A percentile compares a stretch with the other conserved stretches of the same genome.
These are phyloP conservation scores for Mimumesa dahlbomi DNA, from an alignment of 2,888 invertebrate genomes.

Conservation along the genomic window DNA sequence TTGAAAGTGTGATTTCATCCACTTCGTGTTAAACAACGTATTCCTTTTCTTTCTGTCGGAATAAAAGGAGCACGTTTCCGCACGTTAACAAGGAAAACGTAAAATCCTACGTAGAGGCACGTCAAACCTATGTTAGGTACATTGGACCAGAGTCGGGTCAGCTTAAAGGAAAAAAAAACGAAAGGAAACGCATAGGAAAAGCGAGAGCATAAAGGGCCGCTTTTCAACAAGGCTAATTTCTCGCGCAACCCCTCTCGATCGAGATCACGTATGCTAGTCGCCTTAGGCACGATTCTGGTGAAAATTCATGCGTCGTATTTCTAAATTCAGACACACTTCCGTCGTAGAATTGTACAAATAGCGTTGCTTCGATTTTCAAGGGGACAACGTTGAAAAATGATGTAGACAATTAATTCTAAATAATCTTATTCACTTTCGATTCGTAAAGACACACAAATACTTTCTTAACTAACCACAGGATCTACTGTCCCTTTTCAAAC, in stretches of 20 bases:
- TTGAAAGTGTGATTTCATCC: no score
- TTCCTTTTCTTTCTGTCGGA: conserved; percentile 7
- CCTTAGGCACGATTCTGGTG: conserved; percentile 64
- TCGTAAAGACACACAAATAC: no score
- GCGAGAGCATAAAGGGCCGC: conserved; percentile 65
- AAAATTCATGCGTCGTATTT: conserved; percentile 55
- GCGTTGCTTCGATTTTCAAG: no score
- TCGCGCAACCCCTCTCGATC: conserved; percentile 67
- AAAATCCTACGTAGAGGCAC: conserved; percentile 55
- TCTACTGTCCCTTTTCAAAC: no score
- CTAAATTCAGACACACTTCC: conserved; percentile 19
- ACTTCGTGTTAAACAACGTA: conserved; percentile 10
- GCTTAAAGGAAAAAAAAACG: conserved; percentile 65
- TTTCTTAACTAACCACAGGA: no score
- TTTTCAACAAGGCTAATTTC: conserved; percentile 76
- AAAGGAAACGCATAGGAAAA: conserved; percentile 42
- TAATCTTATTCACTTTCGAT: no score
- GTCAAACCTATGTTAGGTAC: conserved; percentile 57
- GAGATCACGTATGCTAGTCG: conserved; percentile 77
- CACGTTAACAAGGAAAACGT: conserved; percentile 57
- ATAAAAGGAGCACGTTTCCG: conserved; percentile 42
- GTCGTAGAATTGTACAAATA: no score
- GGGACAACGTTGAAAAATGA: no score
- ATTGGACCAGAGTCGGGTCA: conserved; percentile 68
- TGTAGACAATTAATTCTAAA: no score